Evolutionary conservation across 1,140 invertebrate species (phyloP), one percentile per base, ranked within the genome.

Genomic region (Drosophila lowei): DNA sequence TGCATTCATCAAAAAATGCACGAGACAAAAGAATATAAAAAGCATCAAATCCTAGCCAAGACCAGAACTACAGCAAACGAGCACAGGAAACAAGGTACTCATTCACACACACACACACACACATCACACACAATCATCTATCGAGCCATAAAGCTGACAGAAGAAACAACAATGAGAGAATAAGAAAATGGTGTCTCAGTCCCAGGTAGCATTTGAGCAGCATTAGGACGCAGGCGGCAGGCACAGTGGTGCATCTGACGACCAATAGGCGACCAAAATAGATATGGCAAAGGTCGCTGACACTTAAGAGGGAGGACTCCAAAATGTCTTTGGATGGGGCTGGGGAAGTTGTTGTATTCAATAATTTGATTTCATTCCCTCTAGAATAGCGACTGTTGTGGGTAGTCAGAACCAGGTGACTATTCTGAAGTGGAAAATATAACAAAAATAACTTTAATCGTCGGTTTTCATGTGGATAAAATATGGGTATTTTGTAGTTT

Each of bases 11-110:
- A 79, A 67, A 77, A 70, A 77, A 77, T 79, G 50, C 67, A 76
- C 83, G 63, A 86, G 71, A 88, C 78, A 79, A 88, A 86, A 88
- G 79, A 71, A 76, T 76, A 63, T 75, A 89, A 62, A 73, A 88
- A 86, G 53, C 78, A 86, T 81, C 30, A 88, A 86, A 86, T 81
- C 71, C 83, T 72, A 83, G 71, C 62, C 73, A 65, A 88, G 74
- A 83, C 79, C 68, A 78, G 66, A 67, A 75, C 78, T 66, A 67
- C 70, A 67, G 21, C 41, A 73, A 72, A 72, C 72, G 43, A 70
- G 76, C 71, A 86, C 77, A 85, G 76, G 76, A 85, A 72, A 53
- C 65, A 56, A 38, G 34, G 34, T 38, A 38, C 11, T 13, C 34
- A 38, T 6, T 7, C 28, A 30, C 28, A 30, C 28, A 30, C 28